These are phyloP conservation scores for Daktulosphaira vitifoliae DNA, from an alignment of 1,140 invertebrate genomes.

Conservation along the genomic window DNA sequence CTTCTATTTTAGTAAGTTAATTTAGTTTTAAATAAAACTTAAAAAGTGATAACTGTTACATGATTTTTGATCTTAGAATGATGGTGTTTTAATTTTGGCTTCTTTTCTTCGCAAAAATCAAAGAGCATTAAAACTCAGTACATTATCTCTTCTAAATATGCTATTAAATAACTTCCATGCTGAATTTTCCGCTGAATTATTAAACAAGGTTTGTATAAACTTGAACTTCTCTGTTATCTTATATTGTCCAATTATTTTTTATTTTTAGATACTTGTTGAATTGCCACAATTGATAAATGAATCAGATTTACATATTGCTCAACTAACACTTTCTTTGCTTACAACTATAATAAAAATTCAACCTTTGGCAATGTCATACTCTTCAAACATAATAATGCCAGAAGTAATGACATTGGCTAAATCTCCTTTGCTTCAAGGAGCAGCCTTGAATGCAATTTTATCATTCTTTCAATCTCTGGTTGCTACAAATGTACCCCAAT, in stretches of 20 bases:
- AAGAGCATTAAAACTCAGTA: slow-evolving; percentile 83
- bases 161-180: slow-evolving; percentile 65
- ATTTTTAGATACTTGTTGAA: slow-evolving; percentile 59
- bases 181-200: slow-evolving; percentile 54
- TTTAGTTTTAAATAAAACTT: slow-evolving; percentile 17
- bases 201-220: slow-evolving; percentile 54
- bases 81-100: slow-evolving; percentile 83
- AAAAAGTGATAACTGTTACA: neutral
- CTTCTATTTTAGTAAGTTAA: slow-evolving; percentile 63
- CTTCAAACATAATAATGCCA: slow-evolving; percentile 62
- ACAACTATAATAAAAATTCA: slow-evolving; percentile 64
- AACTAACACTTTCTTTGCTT: slow-evolving; percentile 70
- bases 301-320: slow-evolving; percentile 90
- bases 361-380: slow-evolving; percentile 57
- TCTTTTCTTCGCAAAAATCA: slow-evolving; percentile 96
- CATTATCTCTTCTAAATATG: slow-evolving; percentile 81
- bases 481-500: slow-evolving; percentile 63
- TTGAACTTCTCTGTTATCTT: slow-evolving; percentile 10
- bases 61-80: slow-evolving; percentile 49
- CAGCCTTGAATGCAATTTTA: slow-evolving; percentile 19
- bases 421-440: slow-evolving; percentile 76
- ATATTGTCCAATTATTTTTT: slow-evolving; percentile 5
- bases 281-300: slow-evolving; percentile 84
- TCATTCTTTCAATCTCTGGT: slow-evolving; percentile 85
- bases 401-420: slow-evolving; percentile 78